Percentiles rank a stretch among this genome's conserved stretches.
These are phyloP conservation scores for Scaptomyza graminum DNA, from an alignment of 1,140 invertebrate species.

Conservation along the genomic window DNA sequence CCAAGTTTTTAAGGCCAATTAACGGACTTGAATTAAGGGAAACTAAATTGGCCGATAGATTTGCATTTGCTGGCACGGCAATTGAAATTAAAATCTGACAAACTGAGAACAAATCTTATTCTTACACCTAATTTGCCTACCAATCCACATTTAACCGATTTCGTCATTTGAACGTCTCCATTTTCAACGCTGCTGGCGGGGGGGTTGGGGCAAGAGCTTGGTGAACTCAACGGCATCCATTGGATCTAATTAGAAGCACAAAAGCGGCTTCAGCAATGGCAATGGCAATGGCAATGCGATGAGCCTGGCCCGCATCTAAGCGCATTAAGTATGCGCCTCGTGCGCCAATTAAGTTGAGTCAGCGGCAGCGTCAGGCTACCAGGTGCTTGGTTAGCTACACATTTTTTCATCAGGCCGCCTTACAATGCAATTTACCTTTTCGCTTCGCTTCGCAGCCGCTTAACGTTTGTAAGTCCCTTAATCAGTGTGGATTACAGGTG, in stretches of 20 bases:
- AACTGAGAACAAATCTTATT: constrained; percentile 19
- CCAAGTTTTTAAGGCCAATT: not conserved
- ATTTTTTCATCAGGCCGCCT: constrained; percentile 58
- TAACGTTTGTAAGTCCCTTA: constrained; percentile 50
- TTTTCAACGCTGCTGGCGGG: constrained; percentile 29
- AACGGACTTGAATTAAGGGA: not conserved
- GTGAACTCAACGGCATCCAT: constrained; percentile 39
- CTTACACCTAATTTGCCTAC: constrained; percentile 29
- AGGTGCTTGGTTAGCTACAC: constrained; percentile 40
- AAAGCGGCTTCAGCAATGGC: constrained; percentile 58
- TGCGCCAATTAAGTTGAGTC: constrained; percentile 77
- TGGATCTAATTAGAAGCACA: constrained; percentile 71
- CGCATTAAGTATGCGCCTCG: constrained; percentile 79
- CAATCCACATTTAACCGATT: constrained; percentile 13
- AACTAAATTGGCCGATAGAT: constrained; percentile 1
- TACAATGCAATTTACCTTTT: constrained; percentile 76
- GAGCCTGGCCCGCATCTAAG: constrained; percentile 61
- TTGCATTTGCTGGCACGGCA: not conserved
- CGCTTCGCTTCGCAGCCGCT: constrained; percentile 57
- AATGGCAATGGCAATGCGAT: constrained; percentile 42
- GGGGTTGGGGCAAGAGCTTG: constrained; percentile 16
- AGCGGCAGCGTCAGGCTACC: constrained; percentile 41
- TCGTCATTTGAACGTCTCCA: constrained; percentile 26
- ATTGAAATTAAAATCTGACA: constrained; percentile 16
- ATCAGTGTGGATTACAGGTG: constrained; percentile 28